These are phyloP conservation scores for Aphidius ervi DNA, from an alignment of 1,140 invertebrate genomes.

Conservation along the genomic window DNA sequence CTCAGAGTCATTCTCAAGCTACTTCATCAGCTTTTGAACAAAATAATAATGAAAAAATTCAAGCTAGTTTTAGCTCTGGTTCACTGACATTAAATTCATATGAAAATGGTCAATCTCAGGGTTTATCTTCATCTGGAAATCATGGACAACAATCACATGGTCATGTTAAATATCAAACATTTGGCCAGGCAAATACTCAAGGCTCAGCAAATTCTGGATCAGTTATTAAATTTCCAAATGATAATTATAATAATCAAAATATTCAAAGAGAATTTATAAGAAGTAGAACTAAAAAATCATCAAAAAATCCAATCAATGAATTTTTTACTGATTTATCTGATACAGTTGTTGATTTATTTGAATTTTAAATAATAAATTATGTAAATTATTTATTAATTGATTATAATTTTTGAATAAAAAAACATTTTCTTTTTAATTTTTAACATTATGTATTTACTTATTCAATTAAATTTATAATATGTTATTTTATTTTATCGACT, in stretches of 20 bases:
- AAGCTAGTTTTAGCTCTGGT: constrained; percentile 33
- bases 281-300: constrained; percentile 24
- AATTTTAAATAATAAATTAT: constrained; percentile 20
- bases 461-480: too few species aligned
- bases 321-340: constrained; percentile 28
- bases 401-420: neutral
- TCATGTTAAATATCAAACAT: constrained; percentile 26
- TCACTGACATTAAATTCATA: constrained; percentile 28
- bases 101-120: constrained; percentile 27
- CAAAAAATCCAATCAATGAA: constrained; percentile 22
- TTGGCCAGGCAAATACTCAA: constrained; percentile 22
- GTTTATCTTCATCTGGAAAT: constrained; percentile 27
- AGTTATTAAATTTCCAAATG: constrained; percentile 27
- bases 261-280: constrained; percentile 35
- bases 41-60: constrained; percentile 22
- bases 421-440: too few species aligned
- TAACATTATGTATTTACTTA: too few species aligned
- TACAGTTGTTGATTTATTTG: constrained; percentile 29
- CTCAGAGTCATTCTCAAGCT: constrained; percentile 31
- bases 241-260: constrained; percentile 19
- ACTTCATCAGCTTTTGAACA: constrained; percentile 29
- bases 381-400: constrained; percentile 3
- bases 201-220: constrained; percentile 30
- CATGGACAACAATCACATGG: constrained; percentile 26
- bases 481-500: neutral